Evolutionary conservation across 2,888 invertebrate genomes (phyloP).

Genomic region (Polydrusus pterygomalis): DNA sequence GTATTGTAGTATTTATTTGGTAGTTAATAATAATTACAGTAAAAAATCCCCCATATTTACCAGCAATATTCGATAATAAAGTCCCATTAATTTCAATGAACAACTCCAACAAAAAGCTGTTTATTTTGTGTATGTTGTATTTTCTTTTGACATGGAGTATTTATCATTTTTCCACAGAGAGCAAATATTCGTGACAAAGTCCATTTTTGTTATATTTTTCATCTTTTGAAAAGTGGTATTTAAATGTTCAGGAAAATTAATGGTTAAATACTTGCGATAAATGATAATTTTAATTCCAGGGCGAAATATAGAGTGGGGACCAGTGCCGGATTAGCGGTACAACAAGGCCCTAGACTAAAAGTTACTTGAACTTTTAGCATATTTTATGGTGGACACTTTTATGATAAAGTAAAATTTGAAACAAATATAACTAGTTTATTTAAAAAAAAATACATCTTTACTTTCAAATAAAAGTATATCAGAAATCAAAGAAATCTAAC

Average conservation of each 20-base stretch:
- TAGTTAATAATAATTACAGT: not conserved
- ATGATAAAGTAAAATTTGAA: too few relatives aligned
- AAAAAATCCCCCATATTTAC: not conserved
- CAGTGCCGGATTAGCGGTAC: too few relatives aligned
- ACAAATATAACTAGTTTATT: too few relatives aligned
- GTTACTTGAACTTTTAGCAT: too few relatives aligned
- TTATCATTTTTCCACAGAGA: not conserved
- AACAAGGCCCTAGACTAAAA: too few relatives aligned
- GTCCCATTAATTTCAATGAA: not conserved
- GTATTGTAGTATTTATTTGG: not conserved
- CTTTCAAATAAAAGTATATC: too few relatives aligned
- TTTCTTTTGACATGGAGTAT: slow-evolving; percentile 21
- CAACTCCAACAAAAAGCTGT: not conserved
- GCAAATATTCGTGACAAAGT: slow-evolving; percentile 2
- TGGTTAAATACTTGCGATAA: too few relatives aligned
- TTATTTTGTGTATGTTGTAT: not conserved
- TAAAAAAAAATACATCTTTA: too few relatives aligned
- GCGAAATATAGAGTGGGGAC: too few relatives aligned
- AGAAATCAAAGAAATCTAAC: too few relatives aligned
- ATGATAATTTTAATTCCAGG: too few relatives aligned
- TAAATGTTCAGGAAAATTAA: not conserved
- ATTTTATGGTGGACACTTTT: too few relatives aligned
- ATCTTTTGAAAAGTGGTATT: not conserved
- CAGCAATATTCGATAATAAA: not conserved
- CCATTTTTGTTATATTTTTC: not conserved